These are phyloP conservation scores for Apotomis betuletana DNA, from an alignment of 2,888 invertebrate species.

Conservation along the genomic window DNA sequence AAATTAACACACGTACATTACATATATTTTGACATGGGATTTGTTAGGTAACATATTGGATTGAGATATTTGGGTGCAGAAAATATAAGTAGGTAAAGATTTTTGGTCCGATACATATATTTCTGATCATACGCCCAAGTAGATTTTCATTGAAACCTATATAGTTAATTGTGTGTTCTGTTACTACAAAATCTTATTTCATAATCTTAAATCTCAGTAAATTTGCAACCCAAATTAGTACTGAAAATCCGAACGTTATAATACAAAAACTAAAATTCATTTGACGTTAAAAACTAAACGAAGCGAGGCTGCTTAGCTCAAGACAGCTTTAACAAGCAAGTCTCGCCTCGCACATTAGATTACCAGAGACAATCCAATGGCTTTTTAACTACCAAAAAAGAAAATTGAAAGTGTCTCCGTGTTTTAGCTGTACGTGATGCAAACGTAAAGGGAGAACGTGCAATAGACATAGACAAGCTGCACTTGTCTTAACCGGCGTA, in stretches of 20 bases:
- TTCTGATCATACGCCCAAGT: too few relatives aligned
- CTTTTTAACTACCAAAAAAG: conserved; percentile 39
- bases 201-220: background rate
- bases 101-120: too few relatives aligned
- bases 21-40: too few relatives aligned
- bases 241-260: background rate
- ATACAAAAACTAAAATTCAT: background rate
- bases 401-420: conserved; percentile 39
- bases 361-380: conserved; percentile 38
- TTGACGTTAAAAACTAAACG: background rate
- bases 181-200: too few relatives aligned
- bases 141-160: too few relatives aligned
- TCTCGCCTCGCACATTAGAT: conserved; percentile 31
- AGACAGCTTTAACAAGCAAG: conserved; percentile 10
- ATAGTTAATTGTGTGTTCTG: too few relatives aligned
- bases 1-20: too few relatives aligned
- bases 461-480: conserved; percentile 54
- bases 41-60: too few relatives aligned
- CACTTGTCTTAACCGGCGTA: conserved; percentile 62
- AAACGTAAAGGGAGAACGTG: conserved; percentile 45
- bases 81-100: too few relatives aligned
- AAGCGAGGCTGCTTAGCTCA: background rate
- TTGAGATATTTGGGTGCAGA: too few relatives aligned
- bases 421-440: conserved; percentile 51
- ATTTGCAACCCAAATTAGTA: background rate